Conservation (phyloP, 2,888 invertebrate species). For the Agrypnus murinus region DNA sequence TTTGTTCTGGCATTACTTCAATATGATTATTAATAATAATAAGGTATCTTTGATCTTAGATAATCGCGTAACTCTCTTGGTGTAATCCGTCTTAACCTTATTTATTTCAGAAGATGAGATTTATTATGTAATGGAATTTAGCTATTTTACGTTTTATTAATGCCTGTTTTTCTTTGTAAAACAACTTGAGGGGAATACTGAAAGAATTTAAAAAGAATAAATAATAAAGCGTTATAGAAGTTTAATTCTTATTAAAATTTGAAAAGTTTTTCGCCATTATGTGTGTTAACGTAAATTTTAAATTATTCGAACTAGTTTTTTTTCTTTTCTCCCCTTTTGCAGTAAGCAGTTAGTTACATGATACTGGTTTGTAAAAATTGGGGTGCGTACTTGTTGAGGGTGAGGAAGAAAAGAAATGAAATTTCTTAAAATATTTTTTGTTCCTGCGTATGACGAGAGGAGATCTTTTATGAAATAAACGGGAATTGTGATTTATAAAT, state of each 20-base stretch:
- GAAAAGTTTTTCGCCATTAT: not conserved
- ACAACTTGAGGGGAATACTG: not conserved
- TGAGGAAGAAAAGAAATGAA: slow-evolving; percentile 8
- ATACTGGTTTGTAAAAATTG: slow-evolving; percentile 12
- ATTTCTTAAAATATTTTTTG: slow-evolving; percentile 32
- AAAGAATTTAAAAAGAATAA: not conserved
- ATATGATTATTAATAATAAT: slow-evolving; percentile 19
- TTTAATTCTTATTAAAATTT: slow-evolving; percentile 1
- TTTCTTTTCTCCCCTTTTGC: slow-evolving; percentile 4
- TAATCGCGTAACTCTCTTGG: slow-evolving; percentile 7
- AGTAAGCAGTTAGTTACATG: no score
- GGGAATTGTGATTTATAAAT: slow-evolving; percentile 30
- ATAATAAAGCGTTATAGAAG: not conserved
- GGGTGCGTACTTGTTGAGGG: slow-evolving; percentile 16
- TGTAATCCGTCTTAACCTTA: not conserved
- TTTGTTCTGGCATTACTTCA: slow-evolving; percentile 8
- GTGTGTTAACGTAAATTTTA: not conserved
- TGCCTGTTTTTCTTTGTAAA: not conserved
- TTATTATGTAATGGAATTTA: slow-evolving; percentile 1
- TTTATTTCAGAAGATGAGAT: slow-evolving; percentile 2
- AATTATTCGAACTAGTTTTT: slow-evolving; percentile 18
- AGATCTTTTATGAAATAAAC: slow-evolving; percentile 28
- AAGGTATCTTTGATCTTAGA: slow-evolving; percentile 15
- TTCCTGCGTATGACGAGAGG: not conserved
- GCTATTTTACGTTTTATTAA: not conserved